Percentiles rank a stretch among this genome's conserved stretches.
phyloP scores from a whole-genome alignment of 2,113 vertebrate species.

The Phalacrocorax aristotelis region DNA sequence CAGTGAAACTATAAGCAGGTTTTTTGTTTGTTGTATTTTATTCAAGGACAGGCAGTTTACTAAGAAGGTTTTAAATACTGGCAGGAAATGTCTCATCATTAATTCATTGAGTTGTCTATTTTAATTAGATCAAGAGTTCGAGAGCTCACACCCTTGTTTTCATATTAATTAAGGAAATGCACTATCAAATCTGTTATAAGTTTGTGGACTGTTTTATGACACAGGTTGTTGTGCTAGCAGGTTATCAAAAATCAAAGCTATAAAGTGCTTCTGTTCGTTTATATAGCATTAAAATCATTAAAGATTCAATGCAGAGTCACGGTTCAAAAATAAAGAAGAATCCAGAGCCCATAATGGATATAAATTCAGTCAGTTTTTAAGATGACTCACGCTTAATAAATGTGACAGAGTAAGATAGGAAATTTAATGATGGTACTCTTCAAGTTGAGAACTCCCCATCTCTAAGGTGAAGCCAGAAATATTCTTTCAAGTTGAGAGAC shows the following conservation, averaged over 20 bases:
- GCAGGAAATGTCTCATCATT: conserved; percentile 36
- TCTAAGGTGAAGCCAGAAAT: conserved; percentile 18
- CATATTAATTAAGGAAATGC: conserved; percentile 25
- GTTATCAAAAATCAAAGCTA: conserved; percentile 1
- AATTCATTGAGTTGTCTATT: conserved; percentile 38
- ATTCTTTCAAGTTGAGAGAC: neutral
- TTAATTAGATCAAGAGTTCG: conserved; percentile 48
- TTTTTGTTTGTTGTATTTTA: neutral
- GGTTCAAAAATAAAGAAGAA: neutral
- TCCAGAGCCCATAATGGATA: neutral
- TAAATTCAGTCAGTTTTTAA: neutral
- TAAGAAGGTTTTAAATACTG: neutral
- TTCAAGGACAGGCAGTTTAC: conserved; percentile 20
- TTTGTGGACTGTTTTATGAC: neutral
- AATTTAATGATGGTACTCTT: neutral
- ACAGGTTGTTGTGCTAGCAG: neutral
- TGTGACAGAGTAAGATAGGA: neutral
- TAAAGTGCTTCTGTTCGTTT: neutral
- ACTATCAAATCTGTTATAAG: neutral
- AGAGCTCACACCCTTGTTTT: neutral
- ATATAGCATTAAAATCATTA: neutral
- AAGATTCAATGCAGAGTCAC: neutral
- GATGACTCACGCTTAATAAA: neutral
- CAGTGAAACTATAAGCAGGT: neutral
- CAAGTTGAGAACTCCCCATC: conserved; percentile 2